These are phyloP conservation scores for Drosophila incognita DNA, from an alignment of 2,888 invertebrate species.

Conservation along the genomic window DNA sequence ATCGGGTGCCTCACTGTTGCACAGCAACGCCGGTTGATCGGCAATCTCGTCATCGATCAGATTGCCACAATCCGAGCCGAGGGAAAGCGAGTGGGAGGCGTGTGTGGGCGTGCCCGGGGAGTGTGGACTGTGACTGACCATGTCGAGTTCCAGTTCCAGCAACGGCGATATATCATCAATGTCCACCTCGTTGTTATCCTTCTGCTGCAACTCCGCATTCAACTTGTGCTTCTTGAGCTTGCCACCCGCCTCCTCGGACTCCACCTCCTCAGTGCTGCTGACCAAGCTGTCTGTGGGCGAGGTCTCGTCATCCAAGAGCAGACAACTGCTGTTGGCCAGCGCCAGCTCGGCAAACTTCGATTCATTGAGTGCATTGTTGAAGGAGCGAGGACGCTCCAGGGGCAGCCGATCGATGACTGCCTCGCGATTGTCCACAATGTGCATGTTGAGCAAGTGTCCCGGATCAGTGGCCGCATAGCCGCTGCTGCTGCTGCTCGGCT, in stretches of 20 bases:
- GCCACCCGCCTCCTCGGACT: slow-evolving; percentile 82
- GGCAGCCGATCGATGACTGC: slow-evolving; percentile 18
- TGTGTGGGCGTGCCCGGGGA: slow-evolving; percentile 93
- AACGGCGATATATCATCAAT: slow-evolving; percentile 85
- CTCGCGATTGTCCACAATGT: slow-evolving; percentile 59
- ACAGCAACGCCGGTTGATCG: slow-evolving; percentile 93
- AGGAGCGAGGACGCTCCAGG: slow-evolving; percentile 78
- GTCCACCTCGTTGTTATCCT: slow-evolving; percentile 85
- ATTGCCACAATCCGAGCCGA: slow-evolving; percentile 90
- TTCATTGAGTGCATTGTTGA: slow-evolving; percentile 81
- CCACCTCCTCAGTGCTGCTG: slow-evolving; percentile 83
- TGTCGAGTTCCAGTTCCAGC: slow-evolving; percentile 82
- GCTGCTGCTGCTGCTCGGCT: slow-evolving; percentile 17
- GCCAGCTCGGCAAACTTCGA: slow-evolving; percentile 90
- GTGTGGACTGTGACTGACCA: slow-evolving; percentile 85
- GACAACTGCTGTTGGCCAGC: slow-evolving; percentile 88
- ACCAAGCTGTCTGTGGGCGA: slow-evolving; percentile 93
- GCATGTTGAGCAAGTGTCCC: slow-evolving; percentile 69
- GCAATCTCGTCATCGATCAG: slow-evolving; percentile 95
- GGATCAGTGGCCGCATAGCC: slow-evolving; percentile 17
- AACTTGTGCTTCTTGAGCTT: slow-evolving; percentile 83
- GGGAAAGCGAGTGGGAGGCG: slow-evolving; percentile 90
- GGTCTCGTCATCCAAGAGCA: slow-evolving; percentile 92
- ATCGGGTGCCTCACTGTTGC: slow-evolving; percentile 87
- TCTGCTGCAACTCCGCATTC: slow-evolving; percentile 85